Base-by-base conservation (phyloP, 2,888 invertebrate species). In the Malachius bipustulatus region DNA sequence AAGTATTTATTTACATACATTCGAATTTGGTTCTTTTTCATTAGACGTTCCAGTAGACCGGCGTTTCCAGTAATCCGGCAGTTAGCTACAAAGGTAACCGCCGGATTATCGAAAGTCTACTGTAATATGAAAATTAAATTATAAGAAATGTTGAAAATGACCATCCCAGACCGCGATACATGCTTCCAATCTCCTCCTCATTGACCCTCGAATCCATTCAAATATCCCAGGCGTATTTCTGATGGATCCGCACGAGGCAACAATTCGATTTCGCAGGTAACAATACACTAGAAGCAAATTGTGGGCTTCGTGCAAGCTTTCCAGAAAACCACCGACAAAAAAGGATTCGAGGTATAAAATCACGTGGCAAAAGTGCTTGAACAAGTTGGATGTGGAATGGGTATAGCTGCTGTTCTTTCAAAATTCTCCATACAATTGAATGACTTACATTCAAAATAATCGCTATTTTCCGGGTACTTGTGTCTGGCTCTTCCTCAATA, bases 391-490 rank as follows among this genome's bases (percentile, higher is more conserved):
- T 19, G 24, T 19, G 24, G n/a, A 8, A 19, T 8, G 24, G 24
- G n/a, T 19, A 6, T n/a, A 19, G 6, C n/a, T 8, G n/a, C 6
- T 19, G 6, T 8, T 19, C 24, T n/a, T 8, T n/a, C 24, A 19
- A 19, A 19, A 19, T 19, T 19, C 24, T 19, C 24, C 24, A 19
- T 6, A n/a, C 24, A 19, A 19, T 6, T n/a, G n/a, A 8, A 19
- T 8, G n/a, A 8, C 6, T 8, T 8, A 19, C n/a, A 19, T 19
- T 6, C n/a, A 19, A n/a, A 8, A n/a, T 19, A 8, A n/a, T 8
- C 26, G 34, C 2, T 29, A 35, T 16, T 29, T 30, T 16, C 3
- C 30, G n/a, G 2, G 35, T 30, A 28, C 35, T 35, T 3, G 15
- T 30, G 6, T 4, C 10, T 2, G 35, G 30, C 14, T 28, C 27